Base-by-base conservation (phyloP, 2,888 invertebrate genomes). In the Dusona sp. region DNA sequence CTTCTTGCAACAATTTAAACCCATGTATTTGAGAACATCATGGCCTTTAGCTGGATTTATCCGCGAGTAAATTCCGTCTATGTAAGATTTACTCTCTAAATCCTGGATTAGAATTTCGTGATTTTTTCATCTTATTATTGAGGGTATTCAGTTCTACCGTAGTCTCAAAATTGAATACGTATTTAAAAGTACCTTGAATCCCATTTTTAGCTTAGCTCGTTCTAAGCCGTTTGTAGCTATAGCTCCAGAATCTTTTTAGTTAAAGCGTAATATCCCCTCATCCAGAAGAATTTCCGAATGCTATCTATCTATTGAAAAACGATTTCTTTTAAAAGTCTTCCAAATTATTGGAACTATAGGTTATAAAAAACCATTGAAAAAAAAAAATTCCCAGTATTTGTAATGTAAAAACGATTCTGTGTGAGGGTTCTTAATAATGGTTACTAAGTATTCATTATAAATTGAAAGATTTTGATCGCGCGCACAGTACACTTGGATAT, bases 71-170 rank as follows among this genome's bases (percentile, higher is more conserved):
- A 57, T 38, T 57, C 61, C 3, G 61, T 61, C n/a, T 16, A 74
- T 25, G 42, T 38, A 33, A 57, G 61, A 61, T 74, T 36, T 74
- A 29, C 57, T 61, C 22, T 22, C 54, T 54, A 51, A 73, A 57
- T 25, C 74, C 57, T 38, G 57, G 57, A 74, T 74, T 74, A 61
- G 19, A 74, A 74, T 38, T 61, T 38, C 74, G 25, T 42, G 57
- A 16, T 74, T 57, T 74, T 8, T 25, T 38, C 22, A 38, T 25
- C 22, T 42, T 74, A 36, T 36, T 33, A 38, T 38, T 11, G 38
- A 16, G 29, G 13, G 2, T 36, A 22, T 42, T 13, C 25, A 16
- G 38, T 38, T 33, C 25, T 25, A 38, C n/a, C 38, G 57, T 22
- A 29, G 16, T 61, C 29, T 16, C 13, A 16, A 2, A 61, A 29